Conservation (phyloP, 2,797 vertebrate species). For the Danio albolineatus region DNA sequence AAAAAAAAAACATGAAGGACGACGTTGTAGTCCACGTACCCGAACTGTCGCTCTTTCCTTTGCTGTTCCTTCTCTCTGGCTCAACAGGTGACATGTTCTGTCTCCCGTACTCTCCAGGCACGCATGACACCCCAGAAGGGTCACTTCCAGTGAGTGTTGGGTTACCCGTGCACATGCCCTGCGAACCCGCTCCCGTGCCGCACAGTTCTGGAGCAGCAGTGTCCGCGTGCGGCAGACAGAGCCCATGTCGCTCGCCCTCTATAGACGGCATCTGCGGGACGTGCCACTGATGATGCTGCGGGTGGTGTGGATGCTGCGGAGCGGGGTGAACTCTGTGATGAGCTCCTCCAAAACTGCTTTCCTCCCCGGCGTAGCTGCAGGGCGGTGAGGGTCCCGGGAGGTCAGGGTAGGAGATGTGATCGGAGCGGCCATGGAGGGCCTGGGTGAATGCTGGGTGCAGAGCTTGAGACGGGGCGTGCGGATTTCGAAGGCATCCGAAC, state of each 20-base stretch:
- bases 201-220: constrained; percentile 67
- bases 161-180: constrained; percentile 79
- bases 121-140: constrained; percentile 79
- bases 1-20: neutral
- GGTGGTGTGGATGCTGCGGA: constrained; percentile 82
- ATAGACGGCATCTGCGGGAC: constrained; percentile 84
- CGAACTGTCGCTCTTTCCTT: constrained; percentile 87
- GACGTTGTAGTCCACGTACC: constrained; percentile 76
- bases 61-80: constrained; percentile 81
- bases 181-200: constrained; percentile 61
- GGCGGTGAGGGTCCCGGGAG: constrained; percentile 85
- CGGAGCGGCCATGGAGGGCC: constrained; percentile 85
- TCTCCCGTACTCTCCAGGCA: constrained; percentile 83
- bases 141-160: constrained; percentile 79
- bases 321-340: constrained; percentile 79
- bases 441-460: constrained; percentile 87
- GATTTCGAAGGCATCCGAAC: constrained; percentile 91
- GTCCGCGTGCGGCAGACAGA: constrained; percentile 83
- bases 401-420: constrained; percentile 89
- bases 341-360: constrained; percentile 82
- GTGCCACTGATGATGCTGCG: constrained; percentile 85
- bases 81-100: constrained; percentile 85
- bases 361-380: constrained; percentile 86
- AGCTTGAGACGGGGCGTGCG: constrained; percentile 84
- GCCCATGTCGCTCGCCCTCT: constrained; percentile 77